phyloP scores from a whole-genome alignment of 2,113 vertebrate genomes.

The Scalopus aquaticus region DNA sequence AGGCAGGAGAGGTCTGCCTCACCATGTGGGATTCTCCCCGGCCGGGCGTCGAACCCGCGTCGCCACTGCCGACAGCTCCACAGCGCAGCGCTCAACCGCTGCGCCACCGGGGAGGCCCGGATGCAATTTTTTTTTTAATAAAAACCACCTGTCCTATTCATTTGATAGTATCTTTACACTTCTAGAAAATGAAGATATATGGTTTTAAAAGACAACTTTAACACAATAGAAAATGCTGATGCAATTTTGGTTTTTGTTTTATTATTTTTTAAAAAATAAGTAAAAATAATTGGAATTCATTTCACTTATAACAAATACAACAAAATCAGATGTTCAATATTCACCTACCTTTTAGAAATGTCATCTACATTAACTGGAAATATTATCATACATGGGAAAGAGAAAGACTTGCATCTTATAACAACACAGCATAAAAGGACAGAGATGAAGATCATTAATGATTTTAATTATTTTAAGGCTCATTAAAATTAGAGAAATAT shows the following conservation, averaged over 20 bases:
- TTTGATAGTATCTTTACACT: not conserved
- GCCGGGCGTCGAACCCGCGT: too few relatives aligned
- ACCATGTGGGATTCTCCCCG: too few relatives aligned
- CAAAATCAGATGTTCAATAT: slow-evolving; percentile 53
- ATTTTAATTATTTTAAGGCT: slow-evolving; percentile 83
- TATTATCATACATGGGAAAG: slow-evolving; percentile 61
- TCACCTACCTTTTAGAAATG: slow-evolving; percentile 77
- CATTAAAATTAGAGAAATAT: slow-evolving; percentile 72
- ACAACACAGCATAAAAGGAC: slow-evolving; percentile 76
- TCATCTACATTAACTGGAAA: slow-evolving; percentile 71
- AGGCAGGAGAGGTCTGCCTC: too few relatives aligned
- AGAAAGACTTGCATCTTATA: slow-evolving; percentile 67
- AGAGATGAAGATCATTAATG: slow-evolving; percentile 79
- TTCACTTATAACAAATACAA: not conserved
- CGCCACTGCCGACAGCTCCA: too few relatives aligned
- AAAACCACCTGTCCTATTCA: not conserved
- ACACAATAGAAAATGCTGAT: not conserved
- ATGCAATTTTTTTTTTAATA: too few relatives aligned
- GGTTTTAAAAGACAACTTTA: slow-evolving; percentile 16
- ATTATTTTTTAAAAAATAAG: slow-evolving; percentile 23
- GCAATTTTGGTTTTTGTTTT: not conserved
- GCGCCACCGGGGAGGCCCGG: too few relatives aligned
- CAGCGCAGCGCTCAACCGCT: too few relatives aligned
- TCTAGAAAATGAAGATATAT: not conserved
- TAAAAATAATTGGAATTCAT: not conserved